phyloP scores from a whole-genome alignment of 2,888 invertebrate genomes.

The Hirtodrosophila histrioides region DNA sequence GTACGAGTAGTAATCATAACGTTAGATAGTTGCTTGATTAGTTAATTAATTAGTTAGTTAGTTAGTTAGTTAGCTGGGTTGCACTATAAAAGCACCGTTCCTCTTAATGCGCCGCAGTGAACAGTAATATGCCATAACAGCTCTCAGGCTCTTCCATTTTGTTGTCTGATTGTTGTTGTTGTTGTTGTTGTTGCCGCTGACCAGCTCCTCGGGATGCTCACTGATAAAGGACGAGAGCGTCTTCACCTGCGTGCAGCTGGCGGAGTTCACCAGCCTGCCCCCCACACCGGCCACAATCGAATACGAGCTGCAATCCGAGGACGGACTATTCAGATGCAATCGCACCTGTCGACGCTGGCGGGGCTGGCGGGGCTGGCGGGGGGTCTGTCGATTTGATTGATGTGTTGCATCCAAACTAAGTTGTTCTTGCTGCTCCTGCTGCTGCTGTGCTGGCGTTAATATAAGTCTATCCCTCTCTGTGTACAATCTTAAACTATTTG shows the following conservation, averaged over 20 bases:
- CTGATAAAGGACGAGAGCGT: slow-evolving; percentile 71
- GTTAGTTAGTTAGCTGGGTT: slow-evolving; percentile 34
- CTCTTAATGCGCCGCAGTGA: slow-evolving; percentile 95
- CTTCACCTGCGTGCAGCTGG: slow-evolving; percentile 66
- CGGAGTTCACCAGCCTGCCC: slow-evolving; percentile 48
- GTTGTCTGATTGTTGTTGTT: slow-evolving; percentile 83
- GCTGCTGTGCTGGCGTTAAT: slow-evolving; percentile 53
- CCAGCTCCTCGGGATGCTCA: slow-evolving; percentile 68
- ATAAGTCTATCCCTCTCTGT: slow-evolving; percentile 83
- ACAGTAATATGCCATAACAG: slow-evolving; percentile 95
- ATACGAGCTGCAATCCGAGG: slow-evolving; percentile 70
- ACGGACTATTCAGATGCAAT: slow-evolving; percentile 74
- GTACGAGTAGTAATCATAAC: slow-evolving; percentile 50
- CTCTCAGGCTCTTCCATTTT: slow-evolving; percentile 94
- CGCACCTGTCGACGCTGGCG: slow-evolving; percentile 67
- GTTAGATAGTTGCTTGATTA: slow-evolving; percentile 51
- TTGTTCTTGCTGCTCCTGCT: slow-evolving; percentile 22
- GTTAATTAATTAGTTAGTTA: slow-evolving; percentile 26
- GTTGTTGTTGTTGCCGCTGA: slow-evolving; percentile 8
- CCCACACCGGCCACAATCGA: slow-evolving; percentile 27
- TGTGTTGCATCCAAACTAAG: slow-evolving; percentile 8
- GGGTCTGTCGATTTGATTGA: slow-evolving; percentile 7
- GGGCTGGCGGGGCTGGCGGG: slow-evolving; percentile 9
- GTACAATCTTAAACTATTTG: slow-evolving; percentile 72
- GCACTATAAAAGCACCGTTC: slow-evolving; percentile 85